Evolutionary conservation across 2,888 invertebrate genomes (phyloP).

Genomic region (Eupithecia dodoneata): DNA sequence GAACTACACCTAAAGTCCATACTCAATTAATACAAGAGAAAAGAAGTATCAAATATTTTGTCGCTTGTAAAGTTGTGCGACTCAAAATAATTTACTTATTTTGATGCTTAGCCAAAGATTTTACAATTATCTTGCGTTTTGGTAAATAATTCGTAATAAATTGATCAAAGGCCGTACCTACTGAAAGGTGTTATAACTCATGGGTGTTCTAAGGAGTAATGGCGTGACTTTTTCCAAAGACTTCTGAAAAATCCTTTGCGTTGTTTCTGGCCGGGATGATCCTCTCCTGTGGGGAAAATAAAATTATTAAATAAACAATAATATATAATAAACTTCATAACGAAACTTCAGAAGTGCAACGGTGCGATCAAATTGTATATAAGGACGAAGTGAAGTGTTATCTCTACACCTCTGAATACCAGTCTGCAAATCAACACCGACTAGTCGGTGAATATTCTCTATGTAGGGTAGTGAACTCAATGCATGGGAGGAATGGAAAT

Average conservation of each 20-base stretch:
- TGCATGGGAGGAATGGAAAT: slow-evolving; percentile 45
- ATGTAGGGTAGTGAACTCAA: slow-evolving; percentile 55
- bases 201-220: slow-evolving; percentile 94
- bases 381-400: neutral
- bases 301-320: slow-evolving; percentile 6
- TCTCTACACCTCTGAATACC: neutral
- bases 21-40: slow-evolving; percentile 41
- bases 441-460: slow-evolving; percentile 25
- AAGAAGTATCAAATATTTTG: slow-evolving; percentile 42
- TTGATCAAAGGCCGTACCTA: slow-evolving; percentile 35
- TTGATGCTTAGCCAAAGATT: slow-evolving; percentile 25
- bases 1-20: slow-evolving; percentile 41
- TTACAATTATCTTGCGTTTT: slow-evolving; percentile 23
- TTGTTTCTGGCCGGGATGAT: slow-evolving; percentile 88
- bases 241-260: slow-evolving; percentile 95
- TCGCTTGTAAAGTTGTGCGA: slow-evolving; percentile 45
- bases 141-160: slow-evolving; percentile 37
- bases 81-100: slow-evolving; percentile 28
- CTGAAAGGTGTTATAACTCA: slow-evolving; percentile 70
- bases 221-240: slow-evolving; percentile 94
- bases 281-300: slow-evolving; percentile 84
- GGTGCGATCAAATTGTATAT: neutral
- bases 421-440: neutral
- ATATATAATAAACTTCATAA: neutral
- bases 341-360: neutral